These are phyloP conservation scores for Drosophila burlai DNA, from an alignment of 1,140 invertebrate species.

Conservation along the genomic window DNA sequence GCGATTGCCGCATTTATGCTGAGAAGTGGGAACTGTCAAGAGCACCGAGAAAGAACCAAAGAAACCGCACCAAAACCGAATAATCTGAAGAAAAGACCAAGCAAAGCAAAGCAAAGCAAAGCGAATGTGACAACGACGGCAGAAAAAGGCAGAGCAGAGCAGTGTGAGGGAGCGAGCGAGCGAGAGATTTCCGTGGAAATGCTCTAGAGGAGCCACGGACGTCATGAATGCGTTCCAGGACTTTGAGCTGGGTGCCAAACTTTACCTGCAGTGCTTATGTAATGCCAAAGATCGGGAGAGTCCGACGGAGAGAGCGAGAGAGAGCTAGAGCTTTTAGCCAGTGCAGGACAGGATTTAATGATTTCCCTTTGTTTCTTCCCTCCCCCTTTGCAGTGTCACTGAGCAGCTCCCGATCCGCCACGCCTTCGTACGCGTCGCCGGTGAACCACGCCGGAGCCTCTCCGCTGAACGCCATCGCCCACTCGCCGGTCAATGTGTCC, in stretches of 20 bases:
- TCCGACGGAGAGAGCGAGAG: neutral
- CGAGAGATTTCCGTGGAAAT: constrained; percentile 44
- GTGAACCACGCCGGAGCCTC: constrained; percentile 89
- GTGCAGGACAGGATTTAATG: constrained; percentile 14
- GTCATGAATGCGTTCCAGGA: constrained; percentile 81
- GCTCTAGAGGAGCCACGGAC: constrained; percentile 43
- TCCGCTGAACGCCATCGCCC: constrained; percentile 88
- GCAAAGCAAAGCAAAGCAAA: constrained; percentile 76
- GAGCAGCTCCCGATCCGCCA: constrained; percentile 95
- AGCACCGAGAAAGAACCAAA: constrained; percentile 39
- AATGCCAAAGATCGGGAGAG: constrained; percentile 33
- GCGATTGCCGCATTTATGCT: constrained; percentile 70
- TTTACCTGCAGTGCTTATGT: constrained; percentile 85
- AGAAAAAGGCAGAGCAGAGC: constrained; percentile 76
- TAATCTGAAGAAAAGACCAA: constrained; percentile 52
- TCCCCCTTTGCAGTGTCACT: constrained; percentile 90
- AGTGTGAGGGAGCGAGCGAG: constrained; percentile 61
- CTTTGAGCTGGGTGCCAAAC: constrained; percentile 79
- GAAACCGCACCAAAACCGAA: constrained; percentile 28
- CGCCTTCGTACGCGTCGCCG: constrained; percentile 93
- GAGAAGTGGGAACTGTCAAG: constrained; percentile 75
- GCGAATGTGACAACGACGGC: constrained; percentile 79
- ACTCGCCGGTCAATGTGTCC: constrained; percentile 88
- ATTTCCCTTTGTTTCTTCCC: constrained; percentile 13
- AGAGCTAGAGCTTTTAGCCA: neutral